Percentiles rank a stretch among this genome's conserved stretches.
Conservation (phyloP, 2,113 vertebrate genomes). For the Oryzias celebensis region DNA sequence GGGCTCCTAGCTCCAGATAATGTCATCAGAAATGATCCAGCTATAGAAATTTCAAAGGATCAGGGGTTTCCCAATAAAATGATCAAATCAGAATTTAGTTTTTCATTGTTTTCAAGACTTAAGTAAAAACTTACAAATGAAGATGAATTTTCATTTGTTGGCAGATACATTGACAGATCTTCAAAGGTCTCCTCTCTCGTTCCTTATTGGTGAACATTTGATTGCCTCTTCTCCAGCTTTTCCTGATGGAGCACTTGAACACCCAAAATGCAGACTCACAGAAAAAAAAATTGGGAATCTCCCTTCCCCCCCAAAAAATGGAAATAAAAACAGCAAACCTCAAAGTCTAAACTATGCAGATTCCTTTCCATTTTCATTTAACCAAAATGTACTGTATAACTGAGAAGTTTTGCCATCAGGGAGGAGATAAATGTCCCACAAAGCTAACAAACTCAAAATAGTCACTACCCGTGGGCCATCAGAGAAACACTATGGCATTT, state of each 20-base stretch:
- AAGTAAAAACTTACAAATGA: neutral
- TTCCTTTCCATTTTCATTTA: neutral
- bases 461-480: no score
- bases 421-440: no score
- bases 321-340: constrained; percentile 44
- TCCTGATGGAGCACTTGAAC: no score
- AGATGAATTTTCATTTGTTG: neutral
- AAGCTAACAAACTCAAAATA: no score
- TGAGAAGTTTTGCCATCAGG: no score
- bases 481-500: no score
- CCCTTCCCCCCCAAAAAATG: neutral
- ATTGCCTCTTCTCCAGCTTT: no score
- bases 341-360: constrained; percentile 10
- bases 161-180: no score
- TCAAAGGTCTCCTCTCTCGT: no score
- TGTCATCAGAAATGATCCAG: constrained; percentile 60
- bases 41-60: constrained; percentile 44
- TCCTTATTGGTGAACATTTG: no score
- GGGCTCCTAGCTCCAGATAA: constrained; percentile 58
- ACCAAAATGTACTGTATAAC: no score
- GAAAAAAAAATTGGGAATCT: constrained; percentile 20
- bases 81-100: constrained; percentile 9
- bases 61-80: constrained; percentile 53
- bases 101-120: neutral
- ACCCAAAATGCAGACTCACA: constrained; percentile 16